Evolutionary conservation across 2,797 vertebrate species (phyloP).

Genomic region (Clarias platycephalus): DNA sequence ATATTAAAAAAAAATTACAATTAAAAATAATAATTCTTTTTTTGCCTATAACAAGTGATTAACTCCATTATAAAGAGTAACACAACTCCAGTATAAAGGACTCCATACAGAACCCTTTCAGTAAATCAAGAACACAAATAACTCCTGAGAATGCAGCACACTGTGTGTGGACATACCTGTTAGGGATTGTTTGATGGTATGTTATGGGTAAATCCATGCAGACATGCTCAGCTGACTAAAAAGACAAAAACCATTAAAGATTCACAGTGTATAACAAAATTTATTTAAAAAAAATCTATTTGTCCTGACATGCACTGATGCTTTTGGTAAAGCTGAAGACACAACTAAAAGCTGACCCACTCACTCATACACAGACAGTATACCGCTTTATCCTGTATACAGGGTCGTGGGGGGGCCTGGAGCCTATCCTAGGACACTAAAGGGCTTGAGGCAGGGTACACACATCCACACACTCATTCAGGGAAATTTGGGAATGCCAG

Average conservation of each 20-base stretch:
- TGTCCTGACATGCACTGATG: not conserved
- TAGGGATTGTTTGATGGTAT: conserved; percentile 70
- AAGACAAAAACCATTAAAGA: conserved; percentile 20
- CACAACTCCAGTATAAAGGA: not conserved
- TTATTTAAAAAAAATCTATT: not conserved
- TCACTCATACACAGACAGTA: too few relatives aligned
- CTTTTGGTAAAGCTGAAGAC: not conserved
- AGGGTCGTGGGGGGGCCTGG: too few relatives aligned
- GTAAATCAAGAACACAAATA: not conserved
- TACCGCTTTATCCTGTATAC: too few relatives aligned
- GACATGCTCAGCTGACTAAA: conserved; percentile 63
- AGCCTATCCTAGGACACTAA: too few relatives aligned
- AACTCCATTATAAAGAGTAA: too few relatives aligned
- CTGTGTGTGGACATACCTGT: conserved; percentile 66
- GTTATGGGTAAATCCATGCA: conserved; percentile 71
- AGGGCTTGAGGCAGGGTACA: too few relatives aligned
- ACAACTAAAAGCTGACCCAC: too few relatives aligned
- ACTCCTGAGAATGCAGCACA: not conserved
- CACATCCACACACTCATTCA: too few relatives aligned
- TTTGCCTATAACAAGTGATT: too few relatives aligned
- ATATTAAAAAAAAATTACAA: not conserved
- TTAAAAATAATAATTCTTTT: too few relatives aligned
- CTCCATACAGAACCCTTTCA: not conserved
- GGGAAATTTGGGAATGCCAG: too few relatives aligned
- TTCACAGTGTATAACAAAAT: not conserved